Evolutionary conservation across 2,888 invertebrate genomes (phyloP).

Genomic region (Meliscaeva auricollis): DNA sequence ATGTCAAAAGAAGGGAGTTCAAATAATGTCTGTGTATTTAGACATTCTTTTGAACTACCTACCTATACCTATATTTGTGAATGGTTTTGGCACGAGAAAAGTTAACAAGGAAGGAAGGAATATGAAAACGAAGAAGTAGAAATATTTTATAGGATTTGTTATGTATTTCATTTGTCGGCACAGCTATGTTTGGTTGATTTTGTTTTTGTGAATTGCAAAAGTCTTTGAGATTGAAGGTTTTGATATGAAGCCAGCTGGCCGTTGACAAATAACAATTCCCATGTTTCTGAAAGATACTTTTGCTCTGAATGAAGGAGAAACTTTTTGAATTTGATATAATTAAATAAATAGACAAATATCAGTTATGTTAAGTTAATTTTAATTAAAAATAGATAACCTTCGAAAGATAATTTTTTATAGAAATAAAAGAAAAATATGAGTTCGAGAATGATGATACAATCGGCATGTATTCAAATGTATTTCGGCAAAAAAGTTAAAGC

Average conservation of each 20-base stretch:
- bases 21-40: constrained; percentile 3
- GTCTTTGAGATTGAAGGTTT: background rate
- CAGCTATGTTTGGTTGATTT: background rate
- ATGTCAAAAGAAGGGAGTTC: background rate
- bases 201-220: background rate
- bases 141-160: background rate
- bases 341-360: too few relatives aligned
- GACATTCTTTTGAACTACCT: background rate
- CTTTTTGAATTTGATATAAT: too few relatives aligned
- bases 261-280: background rate
- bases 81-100: constrained; percentile 2
- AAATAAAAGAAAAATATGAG: too few relatives aligned
- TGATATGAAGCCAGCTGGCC: background rate
- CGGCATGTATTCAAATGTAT: too few relatives aligned
- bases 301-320: too few relatives aligned
- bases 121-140: background rate
- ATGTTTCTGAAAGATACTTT: too few relatives aligned
- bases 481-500: too few relatives aligned
- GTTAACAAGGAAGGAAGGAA: background rate
- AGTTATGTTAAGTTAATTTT: background rate
- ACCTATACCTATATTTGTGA: background rate
- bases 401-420: too few relatives aligned
- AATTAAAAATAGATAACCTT: too few relatives aligned
- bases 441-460: too few relatives aligned
- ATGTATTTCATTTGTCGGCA: background rate